A percentile compares a stretch with the other conserved stretches of the same genome.
Conservation (phyloP, 2,113 vertebrate species). For the Eclectus roratus region DNA sequence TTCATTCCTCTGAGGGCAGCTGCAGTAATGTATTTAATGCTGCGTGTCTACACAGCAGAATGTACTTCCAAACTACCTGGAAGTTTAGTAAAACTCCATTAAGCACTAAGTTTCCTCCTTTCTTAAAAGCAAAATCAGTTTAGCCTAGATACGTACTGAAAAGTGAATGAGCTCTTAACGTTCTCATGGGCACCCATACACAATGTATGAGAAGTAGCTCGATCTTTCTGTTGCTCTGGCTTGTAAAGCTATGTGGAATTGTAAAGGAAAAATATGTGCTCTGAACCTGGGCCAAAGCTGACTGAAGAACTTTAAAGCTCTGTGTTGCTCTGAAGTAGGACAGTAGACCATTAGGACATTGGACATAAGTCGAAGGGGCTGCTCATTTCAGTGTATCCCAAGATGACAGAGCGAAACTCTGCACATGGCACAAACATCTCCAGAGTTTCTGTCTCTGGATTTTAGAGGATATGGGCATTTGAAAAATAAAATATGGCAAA, state of each 20-base stretch:
- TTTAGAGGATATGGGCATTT: background rate
- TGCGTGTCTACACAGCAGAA: background rate
- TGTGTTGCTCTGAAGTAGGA: background rate
- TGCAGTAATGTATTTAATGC: conserved; percentile 11
- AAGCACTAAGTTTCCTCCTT: conserved; percentile 6
- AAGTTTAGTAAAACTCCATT: conserved; percentile 30
- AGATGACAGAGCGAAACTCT: background rate
- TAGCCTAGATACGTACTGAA: background rate
- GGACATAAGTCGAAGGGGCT: background rate
- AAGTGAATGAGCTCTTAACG: background rate
- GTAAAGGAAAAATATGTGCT: background rate
- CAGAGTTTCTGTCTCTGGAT: background rate
- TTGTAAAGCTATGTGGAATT: background rate
- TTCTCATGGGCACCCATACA: background rate
- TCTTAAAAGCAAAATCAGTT: conserved; percentile 1
- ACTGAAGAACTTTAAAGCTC: conserved; percentile 5
- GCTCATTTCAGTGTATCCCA: background rate
- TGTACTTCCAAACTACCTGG: background rate
- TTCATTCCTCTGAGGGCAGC: background rate
- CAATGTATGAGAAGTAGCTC: background rate
- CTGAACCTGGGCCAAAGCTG: background rate
- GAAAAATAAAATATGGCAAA: background rate
- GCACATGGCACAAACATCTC: background rate
- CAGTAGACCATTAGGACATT: background rate
- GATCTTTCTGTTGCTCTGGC: background rate